A percentile compares a stretch with the other conserved stretches of the same genome.
These are phyloP conservation scores for Onthophagus taurus DNA, from an alignment of 1,140 invertebrate species.

Conservation along the genomic window DNA sequence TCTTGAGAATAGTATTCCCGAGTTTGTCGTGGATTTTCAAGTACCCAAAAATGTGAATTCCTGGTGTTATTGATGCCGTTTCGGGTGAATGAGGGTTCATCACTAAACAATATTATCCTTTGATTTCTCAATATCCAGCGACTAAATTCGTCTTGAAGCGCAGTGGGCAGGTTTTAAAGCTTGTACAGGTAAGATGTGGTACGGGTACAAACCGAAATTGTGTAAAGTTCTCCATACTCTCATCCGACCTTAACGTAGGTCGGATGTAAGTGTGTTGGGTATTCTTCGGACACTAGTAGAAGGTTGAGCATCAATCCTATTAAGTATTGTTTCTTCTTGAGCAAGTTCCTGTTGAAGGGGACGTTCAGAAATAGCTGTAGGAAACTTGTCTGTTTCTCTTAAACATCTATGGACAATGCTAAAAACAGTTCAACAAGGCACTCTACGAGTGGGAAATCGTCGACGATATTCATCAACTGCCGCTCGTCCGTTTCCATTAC, in stretches of 20 bases:
- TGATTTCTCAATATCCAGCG: slow-evolving; percentile 9
- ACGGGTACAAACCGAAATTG: slow-evolving; percentile 8
- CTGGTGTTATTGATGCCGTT: slow-evolving; percentile 7
- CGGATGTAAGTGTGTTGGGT: slow-evolving; percentile 7
- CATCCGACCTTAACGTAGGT: slow-evolving; percentile 2
- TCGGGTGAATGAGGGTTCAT: neutral
- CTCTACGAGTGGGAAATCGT: too few relatives aligned
- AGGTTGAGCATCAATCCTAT: slow-evolving; percentile 7
- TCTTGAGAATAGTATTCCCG: slow-evolving; percentile 8
- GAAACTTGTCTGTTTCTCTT: slow-evolving; percentile 9
- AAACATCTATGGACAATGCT: slow-evolving; percentile 10
- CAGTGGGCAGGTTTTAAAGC: slow-evolving; percentile 9
- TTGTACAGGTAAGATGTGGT: slow-evolving; percentile 7
- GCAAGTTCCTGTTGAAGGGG: slow-evolving; percentile 7
- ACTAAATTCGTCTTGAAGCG: slow-evolving; percentile 7
- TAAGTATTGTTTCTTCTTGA: slow-evolving; percentile 8
- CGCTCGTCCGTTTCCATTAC: too few relatives aligned
- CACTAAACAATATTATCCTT: slow-evolving; percentile 9
- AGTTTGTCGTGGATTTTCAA: slow-evolving; percentile 6
- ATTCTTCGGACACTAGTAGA: slow-evolving; percentile 8
- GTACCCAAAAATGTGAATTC: slow-evolving; percentile 7
- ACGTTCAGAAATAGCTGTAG: slow-evolving; percentile 8
- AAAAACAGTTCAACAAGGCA: slow-evolving; percentile 4
- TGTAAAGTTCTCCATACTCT: slow-evolving; percentile 13
- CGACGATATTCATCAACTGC: too few relatives aligned